phyloP scores from a whole-genome alignment of 2,113 vertebrate genomes.

The Epinephelus fuscoguttatus region DNA sequence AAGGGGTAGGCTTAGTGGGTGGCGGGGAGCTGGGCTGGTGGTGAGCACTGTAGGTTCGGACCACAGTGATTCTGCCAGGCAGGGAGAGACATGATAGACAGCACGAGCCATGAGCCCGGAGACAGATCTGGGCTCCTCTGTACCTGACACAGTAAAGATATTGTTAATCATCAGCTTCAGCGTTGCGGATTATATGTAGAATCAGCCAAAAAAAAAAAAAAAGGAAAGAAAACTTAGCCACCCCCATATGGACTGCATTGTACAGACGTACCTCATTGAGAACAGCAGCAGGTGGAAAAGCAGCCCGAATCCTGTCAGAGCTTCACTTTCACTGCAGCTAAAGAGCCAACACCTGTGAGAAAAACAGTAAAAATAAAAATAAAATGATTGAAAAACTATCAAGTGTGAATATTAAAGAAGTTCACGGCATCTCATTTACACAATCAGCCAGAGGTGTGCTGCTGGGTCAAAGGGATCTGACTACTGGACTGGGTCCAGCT shows the following conservation, averaged over 20 bases:
- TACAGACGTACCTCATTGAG: slow-evolving; percentile 66
- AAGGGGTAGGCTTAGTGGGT: slow-evolving; percentile 65
- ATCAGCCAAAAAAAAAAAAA: neutral
- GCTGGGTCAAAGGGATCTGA: neutral
- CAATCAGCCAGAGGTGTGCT: neutral
- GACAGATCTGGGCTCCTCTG: slow-evolving; percentile 68
- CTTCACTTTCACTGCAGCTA: slow-evolving; percentile 10
- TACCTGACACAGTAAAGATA: slow-evolving; percentile 62
- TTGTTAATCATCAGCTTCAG: neutral
- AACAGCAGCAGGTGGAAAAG: neutral
- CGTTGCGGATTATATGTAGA: neutral
- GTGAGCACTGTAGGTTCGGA: slow-evolving; percentile 83
- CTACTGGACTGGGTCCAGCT: neutral
- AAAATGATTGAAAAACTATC: neutral
- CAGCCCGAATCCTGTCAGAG: slow-evolving; percentile 13
- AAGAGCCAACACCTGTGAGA: slow-evolving; percentile 11
- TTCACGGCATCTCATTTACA: neutral
- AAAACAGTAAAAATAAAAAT: neutral
- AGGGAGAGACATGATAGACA: slow-evolving; percentile 65
- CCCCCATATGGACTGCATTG: fast-evolving
- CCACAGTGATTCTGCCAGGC: slow-evolving; percentile 58
- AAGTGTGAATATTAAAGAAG: neutral
- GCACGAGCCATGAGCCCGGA: slow-evolving; percentile 77
- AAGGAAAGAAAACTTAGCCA: no score
- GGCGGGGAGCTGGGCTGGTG: slow-evolving; percentile 62